Evolutionary conservation across 2,888 invertebrate species (phyloP).

Genomic region (Caenorhabditis sulstoni): DNA sequence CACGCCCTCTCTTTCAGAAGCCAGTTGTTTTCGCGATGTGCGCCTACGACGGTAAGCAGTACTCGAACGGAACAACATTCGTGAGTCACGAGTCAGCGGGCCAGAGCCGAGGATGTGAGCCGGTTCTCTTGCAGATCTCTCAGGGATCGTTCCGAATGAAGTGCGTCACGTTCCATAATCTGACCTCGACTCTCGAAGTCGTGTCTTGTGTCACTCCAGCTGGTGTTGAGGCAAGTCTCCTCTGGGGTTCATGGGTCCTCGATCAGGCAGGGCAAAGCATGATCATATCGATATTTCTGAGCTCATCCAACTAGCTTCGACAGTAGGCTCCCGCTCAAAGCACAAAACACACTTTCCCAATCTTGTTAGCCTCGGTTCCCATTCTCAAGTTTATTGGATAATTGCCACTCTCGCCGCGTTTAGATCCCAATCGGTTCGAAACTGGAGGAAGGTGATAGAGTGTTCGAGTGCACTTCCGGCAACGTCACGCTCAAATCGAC

Average conservation of each 20-base stretch:
- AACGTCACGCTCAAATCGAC: constrained; percentile 43
- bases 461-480: constrained; percentile 47
- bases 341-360: too few species aligned
- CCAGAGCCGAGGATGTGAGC: too few species aligned
- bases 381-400: constrained; percentile 3
- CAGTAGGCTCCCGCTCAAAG: too few species aligned
- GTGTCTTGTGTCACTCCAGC: constrained; percentile 66
- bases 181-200: constrained; percentile 66
- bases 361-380: too few species aligned
- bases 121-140: constrained; percentile 59
- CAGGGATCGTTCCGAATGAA: constrained; percentile 67
- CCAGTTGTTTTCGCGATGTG: constrained; percentile 38
- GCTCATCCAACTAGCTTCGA: too few species aligned
- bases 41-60: constrained; percentile 42
- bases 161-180: constrained; percentile 64
- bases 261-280: too few species aligned
- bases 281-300: too few species aligned
- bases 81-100: too few species aligned
- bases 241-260: not conserved
- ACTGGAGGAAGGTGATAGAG: constrained; percentile 45
- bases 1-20: constrained; percentile 19
- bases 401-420: not conserved
- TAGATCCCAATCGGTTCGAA: constrained; percentile 46
- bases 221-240: constrained; percentile 29
- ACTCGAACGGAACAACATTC: constrained; percentile 41